Evolutionary conservation across 2,888 invertebrate species (phyloP), one percentile per base, ranked within the genome.

Genomic region (Trichopria drosophilae): DNA sequence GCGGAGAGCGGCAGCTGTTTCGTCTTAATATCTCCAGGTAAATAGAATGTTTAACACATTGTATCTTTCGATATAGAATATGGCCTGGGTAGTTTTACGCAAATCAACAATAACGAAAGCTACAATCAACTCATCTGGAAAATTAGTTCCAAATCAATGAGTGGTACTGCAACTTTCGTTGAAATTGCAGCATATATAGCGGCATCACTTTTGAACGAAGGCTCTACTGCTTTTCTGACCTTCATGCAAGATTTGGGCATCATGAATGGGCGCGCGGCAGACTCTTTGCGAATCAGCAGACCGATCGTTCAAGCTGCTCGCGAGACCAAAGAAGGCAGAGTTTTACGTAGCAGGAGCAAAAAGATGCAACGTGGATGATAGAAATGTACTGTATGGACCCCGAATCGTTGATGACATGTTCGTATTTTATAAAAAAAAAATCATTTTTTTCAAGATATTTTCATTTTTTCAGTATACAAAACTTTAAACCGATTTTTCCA

Each of bases 131-230:
- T n/a, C n/a, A n/a, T n/a, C n/a, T n/a, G n/a, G n/a, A n/a, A n/a
- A n/a, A n/a, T n/a, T n/a, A n/a, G n/a, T n/a, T n/a, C n/a, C n/a
- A n/a, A n/a, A n/a, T n/a, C n/a, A n/a, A n/a, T n/a, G n/a, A n/a
- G n/a, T n/a, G n/a, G n/a, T n/a, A n/a, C n/a, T n/a, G n/a, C n/a
- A n/a, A n/a, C n/a, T n/a, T n/a, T n/a, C n/a, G n/a, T n/a, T n/a
- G n/a, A n/a, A n/a, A n/a, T n/a, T n/a, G n/a, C n/a, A n/a, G n/a
- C n/a, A n/a, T n/a, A n/a, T n/a, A n/a, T n/a, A n/a, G n/a, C n/a
- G 37, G 26, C 34, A 55, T 57, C 40, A 47, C 29, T 34, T 24
- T 23, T 35, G 51, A 52, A 20, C 18, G 54, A n/a, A n/a, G n/a
- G n/a, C n/a, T n/a, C n/a, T n/a, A n/a, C n/a, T n/a, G n/a, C n/a